Evolutionary conservation across 2,797 vertebrate genomes (phyloP), one percentile per base, ranked within the genome.

Genomic region (Margarornis squamiger): DNA sequence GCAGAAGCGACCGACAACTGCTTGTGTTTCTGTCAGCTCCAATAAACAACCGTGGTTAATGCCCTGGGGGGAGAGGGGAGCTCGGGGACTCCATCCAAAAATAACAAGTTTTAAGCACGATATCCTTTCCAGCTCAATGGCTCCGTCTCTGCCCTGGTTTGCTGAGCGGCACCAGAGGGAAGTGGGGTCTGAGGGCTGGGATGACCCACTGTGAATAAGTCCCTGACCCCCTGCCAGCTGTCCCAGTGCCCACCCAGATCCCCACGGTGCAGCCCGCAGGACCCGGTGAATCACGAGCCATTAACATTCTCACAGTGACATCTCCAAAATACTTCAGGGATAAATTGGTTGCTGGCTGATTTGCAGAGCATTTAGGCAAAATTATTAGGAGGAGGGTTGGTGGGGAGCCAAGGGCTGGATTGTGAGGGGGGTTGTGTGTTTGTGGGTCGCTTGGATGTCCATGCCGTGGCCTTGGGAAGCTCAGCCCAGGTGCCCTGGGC

Each of bases 331-430:
- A 20, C 55, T 84, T 67, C 9, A 3, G 93, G 94, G 95, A 95
- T 95, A 86, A 90, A 95, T 93, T 68, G 84, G 65, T 95, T 96
- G 96, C 93, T 49, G 84, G 84, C 55, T 96, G 96, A 97, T 97
- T 81, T 93, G 93, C 71, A 62, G 71, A 93, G 74, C 65, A 22
- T 85, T 95, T 67, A 75, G 72, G 88, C 91, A 90, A 93, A 89
- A 52, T 67, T 49, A 72, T 41, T 12, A 85, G 68, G 91, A 94
- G 92, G 71, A 77, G 70, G 7, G 2, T n/a, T 94, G 96, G 94
- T 94, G 89, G 45, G 58, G n/a, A 96, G 91, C 96, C 95, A 92
- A 46, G 57, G 27, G 63, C 36, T 26, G 73, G 73, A n/a, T 73
- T 58, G 39, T 1, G 0, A 30, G 2, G 7, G 54, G 54, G 39